Conservation (phyloP, 2,888 invertebrate species). For the Drosophila mettleri region DNA sequence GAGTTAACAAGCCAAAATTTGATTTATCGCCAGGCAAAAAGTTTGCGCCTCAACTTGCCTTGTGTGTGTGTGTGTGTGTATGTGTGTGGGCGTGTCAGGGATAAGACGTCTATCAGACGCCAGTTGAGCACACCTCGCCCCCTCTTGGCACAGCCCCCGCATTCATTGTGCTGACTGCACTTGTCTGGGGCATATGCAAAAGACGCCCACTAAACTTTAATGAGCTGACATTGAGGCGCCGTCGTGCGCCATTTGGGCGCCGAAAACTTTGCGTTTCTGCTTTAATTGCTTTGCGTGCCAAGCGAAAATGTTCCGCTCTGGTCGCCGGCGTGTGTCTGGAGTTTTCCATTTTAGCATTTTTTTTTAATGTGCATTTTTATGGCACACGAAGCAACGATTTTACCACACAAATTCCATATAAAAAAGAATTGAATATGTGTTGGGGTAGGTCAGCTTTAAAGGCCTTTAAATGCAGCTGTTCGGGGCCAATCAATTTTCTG, state of each 20-base stretch:
- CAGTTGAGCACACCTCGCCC: neutral
- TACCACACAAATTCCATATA: constrained; percentile 39
- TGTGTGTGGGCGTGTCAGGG: constrained; percentile 25
- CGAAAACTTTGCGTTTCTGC: constrained; percentile 61
- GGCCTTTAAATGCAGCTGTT: constrained; percentile 24
- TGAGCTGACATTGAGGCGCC: constrained; percentile 77
- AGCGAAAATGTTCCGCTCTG: constrained; percentile 39
- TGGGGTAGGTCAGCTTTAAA: constrained; percentile 63
- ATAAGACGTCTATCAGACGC: constrained; percentile 50
- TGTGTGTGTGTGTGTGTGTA: constrained; percentile 10
- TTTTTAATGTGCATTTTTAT: constrained; percentile 72
- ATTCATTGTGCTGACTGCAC: constrained; percentile 22
- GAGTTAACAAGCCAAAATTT: constrained; percentile 75
- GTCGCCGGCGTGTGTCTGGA: constrained; percentile 4
- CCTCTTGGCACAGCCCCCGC: neutral
- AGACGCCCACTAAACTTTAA: constrained; percentile 73
- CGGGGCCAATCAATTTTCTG: constrained; percentile 20
- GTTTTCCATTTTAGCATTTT: constrained; percentile 27
- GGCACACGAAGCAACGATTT: constrained; percentile 46
- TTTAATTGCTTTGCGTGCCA: constrained; percentile 70
- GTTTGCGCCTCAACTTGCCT: constrained; percentile 46
- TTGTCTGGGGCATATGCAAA: constrained; percentile 59
- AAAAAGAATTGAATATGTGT: constrained; percentile 19
- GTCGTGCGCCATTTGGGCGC: constrained; percentile 75
- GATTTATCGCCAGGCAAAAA: constrained; percentile 64